A percentile compares a stretch with the other conserved stretches of the same genome.
phyloP scores from a whole-genome alignment of 1,140 invertebrate species.

The Drosophila suzukii region DNA sequence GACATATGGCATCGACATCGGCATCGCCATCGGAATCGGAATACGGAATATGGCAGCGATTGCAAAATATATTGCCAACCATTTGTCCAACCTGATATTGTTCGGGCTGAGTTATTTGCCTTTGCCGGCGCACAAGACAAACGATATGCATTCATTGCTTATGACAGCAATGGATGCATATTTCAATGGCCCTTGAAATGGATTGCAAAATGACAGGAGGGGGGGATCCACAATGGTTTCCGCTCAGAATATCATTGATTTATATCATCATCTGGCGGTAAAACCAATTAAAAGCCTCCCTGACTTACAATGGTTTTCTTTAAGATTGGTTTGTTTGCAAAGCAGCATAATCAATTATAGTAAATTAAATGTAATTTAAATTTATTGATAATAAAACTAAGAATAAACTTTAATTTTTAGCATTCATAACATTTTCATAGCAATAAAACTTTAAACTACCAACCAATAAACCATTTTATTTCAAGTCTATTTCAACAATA shows the following conservation, averaged over 20 bases:
- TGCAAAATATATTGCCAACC: constrained; percentile 56
- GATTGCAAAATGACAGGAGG: neutral
- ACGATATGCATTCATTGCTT: constrained; percentile 44
- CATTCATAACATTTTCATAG: too few species aligned
- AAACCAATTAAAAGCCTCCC: neutral
- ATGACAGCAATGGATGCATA: constrained; percentile 36
- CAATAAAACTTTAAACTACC: too few species aligned
- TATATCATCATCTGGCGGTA: neutral
- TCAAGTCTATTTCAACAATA: too few species aligned
- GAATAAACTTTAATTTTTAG: too few species aligned
- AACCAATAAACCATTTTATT: too few species aligned
- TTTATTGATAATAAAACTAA: too few species aligned
- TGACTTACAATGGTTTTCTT: neutral
- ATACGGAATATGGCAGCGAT: constrained; percentile 35
- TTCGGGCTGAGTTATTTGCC: constrained; percentile 28
- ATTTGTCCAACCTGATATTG: constrained; percentile 55
- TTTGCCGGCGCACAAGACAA: constrained; percentile 26
- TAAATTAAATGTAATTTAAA: too few species aligned
- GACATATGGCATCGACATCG: constrained; percentile 29
- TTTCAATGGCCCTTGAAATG: constrained; percentile 28
- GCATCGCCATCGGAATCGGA: constrained; percentile 11
- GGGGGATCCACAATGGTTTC: neutral
- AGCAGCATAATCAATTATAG: too few species aligned
- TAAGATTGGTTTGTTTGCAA: neutral
- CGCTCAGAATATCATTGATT: neutral